These are phyloP conservation scores for Dolichallabes microphthalmus DNA, from an alignment of 2,113 vertebrate genomes.

Conservation along the genomic window DNA sequence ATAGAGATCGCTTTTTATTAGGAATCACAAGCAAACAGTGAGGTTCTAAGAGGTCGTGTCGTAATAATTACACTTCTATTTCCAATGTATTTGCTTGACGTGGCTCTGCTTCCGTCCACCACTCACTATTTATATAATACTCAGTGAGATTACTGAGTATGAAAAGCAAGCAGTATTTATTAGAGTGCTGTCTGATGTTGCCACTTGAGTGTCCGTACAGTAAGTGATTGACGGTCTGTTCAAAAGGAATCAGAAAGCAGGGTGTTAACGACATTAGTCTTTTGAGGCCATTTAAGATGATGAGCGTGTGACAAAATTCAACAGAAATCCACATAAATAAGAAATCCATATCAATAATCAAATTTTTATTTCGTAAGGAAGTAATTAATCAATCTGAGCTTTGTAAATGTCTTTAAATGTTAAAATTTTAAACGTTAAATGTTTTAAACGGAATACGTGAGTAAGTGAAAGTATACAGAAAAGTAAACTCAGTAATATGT, in stretches of 20 bases:
- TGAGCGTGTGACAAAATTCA: slow-evolving; percentile 51
- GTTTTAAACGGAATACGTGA: slow-evolving; percentile 45
- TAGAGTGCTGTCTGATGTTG: slow-evolving; percentile 46
- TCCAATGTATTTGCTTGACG: neutral
- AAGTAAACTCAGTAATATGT: neutral
- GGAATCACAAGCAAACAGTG: neutral
- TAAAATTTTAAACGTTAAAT: too few species aligned
- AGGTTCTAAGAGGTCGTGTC: neutral
- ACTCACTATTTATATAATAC: slow-evolving; percentile 39
- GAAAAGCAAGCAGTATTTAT: slow-evolving; percentile 29
- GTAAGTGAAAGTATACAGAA: slow-evolving; percentile 11
- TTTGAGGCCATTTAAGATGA: slow-evolving; percentile 62
- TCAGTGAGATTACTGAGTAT: slow-evolving; percentile 34
- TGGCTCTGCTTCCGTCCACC: neutral
- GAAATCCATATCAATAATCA: slow-evolving; percentile 63
- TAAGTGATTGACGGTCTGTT: slow-evolving; percentile 47
- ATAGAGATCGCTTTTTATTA: neutral
- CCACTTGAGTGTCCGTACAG: slow-evolving; percentile 49
- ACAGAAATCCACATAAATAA: slow-evolving; percentile 66
- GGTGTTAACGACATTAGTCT: slow-evolving; percentile 58
- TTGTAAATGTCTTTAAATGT: slow-evolving; percentile 56
- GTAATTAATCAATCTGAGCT: slow-evolving; percentile 67
- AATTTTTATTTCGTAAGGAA: slow-evolving; percentile 67
- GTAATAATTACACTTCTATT: neutral
- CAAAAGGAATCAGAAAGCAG: slow-evolving; percentile 66